Evolutionary conservation across 2,888 invertebrate genomes (phyloP).

Genomic region (Schizaphis graminum): DNA sequence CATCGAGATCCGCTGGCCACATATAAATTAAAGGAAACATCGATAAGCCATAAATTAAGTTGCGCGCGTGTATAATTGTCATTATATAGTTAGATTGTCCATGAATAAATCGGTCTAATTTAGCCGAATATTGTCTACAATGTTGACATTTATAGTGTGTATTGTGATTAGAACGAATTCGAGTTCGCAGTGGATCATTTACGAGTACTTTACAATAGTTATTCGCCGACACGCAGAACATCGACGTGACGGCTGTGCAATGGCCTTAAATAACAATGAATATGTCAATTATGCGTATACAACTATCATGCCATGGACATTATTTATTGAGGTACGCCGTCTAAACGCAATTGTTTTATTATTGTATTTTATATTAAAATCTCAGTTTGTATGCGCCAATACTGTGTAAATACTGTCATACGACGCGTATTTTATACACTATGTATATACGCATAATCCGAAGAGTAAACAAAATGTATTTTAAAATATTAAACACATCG

Average conservation of each 20-base stretch:
- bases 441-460: neutral
- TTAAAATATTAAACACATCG: neutral
- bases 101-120: slow-evolving; percentile 37
- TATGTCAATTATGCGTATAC: slow-evolving; percentile 29
- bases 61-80: neutral
- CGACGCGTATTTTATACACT: no score
- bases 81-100: neutral
- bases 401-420: neutral
- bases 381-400: neutral
- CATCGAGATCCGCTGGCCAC: neutral
- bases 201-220: neutral
- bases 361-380: slow-evolving; percentile 20
- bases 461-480: neutral
- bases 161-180: slow-evolving; percentile 33
- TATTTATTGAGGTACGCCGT: slow-evolving; percentile 11
- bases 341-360: slow-evolving; percentile 43
- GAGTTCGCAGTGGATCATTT: neutral
- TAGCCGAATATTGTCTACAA: neutral
- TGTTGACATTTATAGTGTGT: slow-evolving; percentile 30
- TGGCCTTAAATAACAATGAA: slow-evolving; percentile 46
- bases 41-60: slow-evolving; percentile 9
- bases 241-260: slow-evolving; percentile 46
- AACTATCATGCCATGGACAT: neutral
- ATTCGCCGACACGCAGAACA: slow-evolving; percentile 6
- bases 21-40: neutral